These are phyloP conservation scores for Standfussiana lucernea DNA, from an alignment of 2,888 invertebrate genomes.

Conservation along the genomic window DNA sequence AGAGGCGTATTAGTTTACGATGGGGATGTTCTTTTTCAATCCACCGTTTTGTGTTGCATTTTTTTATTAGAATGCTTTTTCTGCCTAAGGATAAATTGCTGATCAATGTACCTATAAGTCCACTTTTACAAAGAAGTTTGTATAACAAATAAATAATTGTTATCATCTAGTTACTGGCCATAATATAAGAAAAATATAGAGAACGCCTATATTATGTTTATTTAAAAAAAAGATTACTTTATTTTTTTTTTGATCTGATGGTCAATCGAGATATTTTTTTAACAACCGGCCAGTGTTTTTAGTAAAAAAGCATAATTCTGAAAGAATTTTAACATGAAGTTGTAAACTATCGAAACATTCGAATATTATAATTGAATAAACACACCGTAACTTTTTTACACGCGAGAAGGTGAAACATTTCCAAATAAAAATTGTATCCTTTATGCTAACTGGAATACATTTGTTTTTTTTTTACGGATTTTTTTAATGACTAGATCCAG, in stretches of 20 bases:
- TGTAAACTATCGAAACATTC: background rate
- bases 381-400: background rate
- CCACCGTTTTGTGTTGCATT: conserved; percentile 27
- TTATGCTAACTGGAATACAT: too few relatives aligned
- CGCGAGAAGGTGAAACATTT: background rate
- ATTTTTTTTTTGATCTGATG: background rate
- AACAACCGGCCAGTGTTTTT: background rate
- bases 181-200: background rate
- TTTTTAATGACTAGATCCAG: too few relatives aligned
- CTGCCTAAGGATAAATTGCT: too few relatives aligned
- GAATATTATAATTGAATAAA: background rate
- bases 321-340: background rate
- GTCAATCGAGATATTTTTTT: background rate
- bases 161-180: conserved; percentile 12
- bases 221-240: background rate
- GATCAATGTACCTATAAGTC: too few relatives aligned
- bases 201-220: background rate
- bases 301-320: background rate
- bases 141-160: background rate
- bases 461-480: too few relatives aligned
- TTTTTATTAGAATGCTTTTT: background rate
- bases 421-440: background rate
- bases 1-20: conserved; percentile 31
- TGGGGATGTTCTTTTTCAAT: background rate
- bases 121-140: background rate